Evolutionary conservation across 1,140 invertebrate genomes (phyloP), one percentile per base, ranked within the genome.

Genomic region (Drosophila rhopaloa): DNA sequence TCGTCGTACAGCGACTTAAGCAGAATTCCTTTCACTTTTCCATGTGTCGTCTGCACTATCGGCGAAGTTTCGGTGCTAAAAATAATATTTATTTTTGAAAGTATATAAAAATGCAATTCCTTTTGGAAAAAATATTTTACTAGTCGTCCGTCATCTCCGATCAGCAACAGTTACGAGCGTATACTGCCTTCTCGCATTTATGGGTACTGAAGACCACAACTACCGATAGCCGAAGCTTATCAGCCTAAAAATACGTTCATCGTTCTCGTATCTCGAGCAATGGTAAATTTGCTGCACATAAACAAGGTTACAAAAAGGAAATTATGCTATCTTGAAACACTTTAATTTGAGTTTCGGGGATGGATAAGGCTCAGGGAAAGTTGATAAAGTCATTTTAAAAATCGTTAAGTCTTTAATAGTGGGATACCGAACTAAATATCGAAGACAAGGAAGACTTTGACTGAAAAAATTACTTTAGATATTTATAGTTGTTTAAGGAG

Each of bases 1-100:
- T 81, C 75, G 10, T 85, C 92, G n/a, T 85, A 88, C 4, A 81
- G 43, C 0, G 79, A 60, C 10, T 62, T 67, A 0, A 66, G 40
- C 6, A 76, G 38, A 1, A 29, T 40, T 11, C 92, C 92, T 7
- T 73, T 58, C 9, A 92, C 65, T 16, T 60, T 53, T 1, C 90
- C 90, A 16, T 79, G 73, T 0, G 74, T 79, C 0, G 90, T 90
- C n/a, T 68, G 37, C 27, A 79, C 67, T 11, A 90, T 46, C 0
- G 80, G 77, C 1, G 81, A 50, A 5, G 9, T 14, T 53, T 88
- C 74, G 14, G 24, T 65, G 46, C 70, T 81, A 29, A 13, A 46
- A 32, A 9, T 5, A 32, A n/a, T 53, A 11, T 4, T 32, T 8
- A 7, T 32, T 32, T 8, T 32, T 32, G 29, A 27, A 10, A 5